Conservation (phyloP, 2,888 invertebrate species). For the Eupithecia insigniata region DNA sequence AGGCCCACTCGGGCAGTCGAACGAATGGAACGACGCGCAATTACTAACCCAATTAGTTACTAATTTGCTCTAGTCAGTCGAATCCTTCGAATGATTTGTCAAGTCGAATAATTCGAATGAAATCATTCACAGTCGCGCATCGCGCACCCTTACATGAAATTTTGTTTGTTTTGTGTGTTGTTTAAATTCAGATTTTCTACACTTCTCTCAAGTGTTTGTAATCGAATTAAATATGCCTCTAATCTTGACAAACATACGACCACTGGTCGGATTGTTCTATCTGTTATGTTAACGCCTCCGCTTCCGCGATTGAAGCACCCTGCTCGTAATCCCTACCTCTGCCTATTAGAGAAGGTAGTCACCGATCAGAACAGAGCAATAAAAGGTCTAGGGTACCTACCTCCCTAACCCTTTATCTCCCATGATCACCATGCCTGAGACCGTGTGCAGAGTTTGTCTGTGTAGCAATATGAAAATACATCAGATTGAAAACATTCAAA, state of each 20-base stretch:
- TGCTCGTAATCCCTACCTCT: background rate
- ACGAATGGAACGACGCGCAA: too few relatives aligned
- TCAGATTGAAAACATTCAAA: constrained; percentile 20
- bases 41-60: too few relatives aligned
- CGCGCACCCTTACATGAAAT: too few relatives aligned
- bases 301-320: background rate
- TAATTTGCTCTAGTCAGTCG: too few relatives aligned
- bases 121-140: too few relatives aligned
- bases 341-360: background rate
- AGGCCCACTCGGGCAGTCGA: too few relatives aligned
- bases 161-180: background rate
- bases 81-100: too few relatives aligned
- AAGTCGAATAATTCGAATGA: too few relatives aligned
- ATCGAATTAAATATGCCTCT: background rate
- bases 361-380: background rate
- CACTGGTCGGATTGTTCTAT: background rate
- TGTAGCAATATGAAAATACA: constrained; percentile 25
- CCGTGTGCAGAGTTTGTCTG: constrained; percentile 29
- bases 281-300: background rate
- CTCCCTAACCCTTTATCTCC: background rate
- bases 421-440: constrained; percentile 4
- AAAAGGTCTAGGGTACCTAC: background rate
- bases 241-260: background rate
- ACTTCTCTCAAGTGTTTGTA: background rate
- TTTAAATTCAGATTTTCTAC: background rate